Conservation (phyloP, 2,113 vertebrate genomes). For the Ageneiosus marmoratus region DNA sequence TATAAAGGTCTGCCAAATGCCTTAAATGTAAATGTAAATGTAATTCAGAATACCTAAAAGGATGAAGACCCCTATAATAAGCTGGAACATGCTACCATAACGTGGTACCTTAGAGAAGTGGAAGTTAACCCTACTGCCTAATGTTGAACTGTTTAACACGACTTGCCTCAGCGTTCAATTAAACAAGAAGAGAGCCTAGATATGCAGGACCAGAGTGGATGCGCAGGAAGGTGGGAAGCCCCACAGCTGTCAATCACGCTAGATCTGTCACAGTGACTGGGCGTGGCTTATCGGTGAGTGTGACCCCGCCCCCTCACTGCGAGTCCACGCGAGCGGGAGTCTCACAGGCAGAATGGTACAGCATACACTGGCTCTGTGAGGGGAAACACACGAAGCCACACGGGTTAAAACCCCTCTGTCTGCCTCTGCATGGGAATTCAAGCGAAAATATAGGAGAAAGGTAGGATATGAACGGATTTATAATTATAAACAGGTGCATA, state of each 20-base stretch:
- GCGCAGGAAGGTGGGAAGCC: neutral
- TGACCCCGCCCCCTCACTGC: conserved; percentile 31
- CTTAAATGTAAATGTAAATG: no score
- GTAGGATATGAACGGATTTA: conserved; percentile 14
- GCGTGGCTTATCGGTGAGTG: neutral
- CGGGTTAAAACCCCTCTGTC: neutral
- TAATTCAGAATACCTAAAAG: no score
- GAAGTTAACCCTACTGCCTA: neutral
- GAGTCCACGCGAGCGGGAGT: conserved; percentile 36
- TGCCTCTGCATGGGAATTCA: neutral
- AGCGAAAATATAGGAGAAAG: conserved; percentile 12
- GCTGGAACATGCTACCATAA: neutral
- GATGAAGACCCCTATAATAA: neutral
- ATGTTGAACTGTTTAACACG: neutral
- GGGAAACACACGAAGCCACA: neutral
- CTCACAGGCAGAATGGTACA: conserved; percentile 22
- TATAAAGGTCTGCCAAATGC: no score
- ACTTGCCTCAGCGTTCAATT: no score
- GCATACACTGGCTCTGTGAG: neutral
- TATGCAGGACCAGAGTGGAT: neutral
- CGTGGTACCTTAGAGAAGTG: neutral
- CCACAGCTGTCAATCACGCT: conserved; percentile 34
- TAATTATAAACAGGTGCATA: conserved; percentile 2
- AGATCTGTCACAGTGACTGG: neutral
- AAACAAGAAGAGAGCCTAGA: neutral